Base-by-base conservation (phyloP, 2,888 invertebrate genomes). In the Apamea sordens region DNA sequence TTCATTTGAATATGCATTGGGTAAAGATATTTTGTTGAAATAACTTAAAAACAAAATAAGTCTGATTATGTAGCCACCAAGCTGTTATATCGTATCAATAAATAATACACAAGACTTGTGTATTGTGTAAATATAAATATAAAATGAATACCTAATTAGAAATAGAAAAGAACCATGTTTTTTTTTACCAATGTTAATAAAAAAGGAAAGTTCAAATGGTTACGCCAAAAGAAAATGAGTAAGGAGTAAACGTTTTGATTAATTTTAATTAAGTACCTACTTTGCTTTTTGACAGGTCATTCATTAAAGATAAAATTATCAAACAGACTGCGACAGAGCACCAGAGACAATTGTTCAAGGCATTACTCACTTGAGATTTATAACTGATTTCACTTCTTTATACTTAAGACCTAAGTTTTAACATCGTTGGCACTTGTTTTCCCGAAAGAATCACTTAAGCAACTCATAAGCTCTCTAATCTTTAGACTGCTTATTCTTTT, bases 1-100 rank as follows among this genome's bases (percentile, higher is more conserved):
- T 84, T 72, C 64, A 91, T 93, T 94, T 94, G 91, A 94, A 95
- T 95, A 94, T 93, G 90, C 91, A 93, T 92, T 86, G 86, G 79
- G 79, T 81, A 83, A 56, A 88, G 71, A 89, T 91, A 87, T 87
- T 56, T 77, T 76, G 18, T 21, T 59, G n/a, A n/a, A 47, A 59
- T 21, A 36, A n/a, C 2, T 36, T 24, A 6, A 28, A 63, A 71
- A 71, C 15, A n/a, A 36, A 41, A 21, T 41, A 64, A 64, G 7
- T 71, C 18, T 36, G 18, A n/a, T 21, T 71, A 36, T 3, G 11
- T 18, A 28, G 18, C 36, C 7, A 36, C 11, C n/a, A 4, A 36
- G 36, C 24, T 24, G 10, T 36, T 5, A 36, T 64, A 11, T 21
- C 8, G 8, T 24, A 13, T 47, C 24, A 70, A 32, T 36, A 3